A percentile compares a stretch with the other conserved stretches of the same genome.
Conservation (phyloP, 2,888 invertebrate species). For the Eumacrocentrus americanus region DNA sequence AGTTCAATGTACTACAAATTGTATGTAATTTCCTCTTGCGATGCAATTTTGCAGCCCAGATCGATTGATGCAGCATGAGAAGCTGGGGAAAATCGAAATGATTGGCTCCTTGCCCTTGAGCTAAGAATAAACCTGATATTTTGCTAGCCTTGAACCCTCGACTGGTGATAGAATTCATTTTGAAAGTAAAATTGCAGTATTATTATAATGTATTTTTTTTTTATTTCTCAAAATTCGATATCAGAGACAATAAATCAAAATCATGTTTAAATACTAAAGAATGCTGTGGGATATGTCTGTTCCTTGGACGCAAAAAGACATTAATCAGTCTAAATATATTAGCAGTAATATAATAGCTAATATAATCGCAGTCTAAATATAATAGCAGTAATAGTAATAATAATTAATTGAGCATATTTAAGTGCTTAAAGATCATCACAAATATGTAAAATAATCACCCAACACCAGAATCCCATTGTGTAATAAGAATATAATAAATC, state of each 20-base stretch:
- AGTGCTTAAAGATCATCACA: not conserved
- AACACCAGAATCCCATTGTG: slow-evolving; percentile 5
- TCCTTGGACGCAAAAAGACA: too few species aligned
- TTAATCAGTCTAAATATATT: too few species aligned
- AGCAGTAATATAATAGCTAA: not conserved
- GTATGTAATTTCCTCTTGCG: not conserved
- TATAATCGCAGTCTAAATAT: too few species aligned
- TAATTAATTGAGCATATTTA: slow-evolving; percentile 10
- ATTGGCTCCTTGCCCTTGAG: slow-evolving; percentile 5
- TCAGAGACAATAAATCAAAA: not conserved
- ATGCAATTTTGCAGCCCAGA: not conserved
- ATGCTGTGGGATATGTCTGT: slow-evolving; percentile 10
- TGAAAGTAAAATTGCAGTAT: not conserved
- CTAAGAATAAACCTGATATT: slow-evolving; percentile 11
- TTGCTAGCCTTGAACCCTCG: not conserved
- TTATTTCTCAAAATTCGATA: not conserved
- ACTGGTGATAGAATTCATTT: not conserved
- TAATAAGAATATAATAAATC: too few species aligned
- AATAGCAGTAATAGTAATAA: not conserved
- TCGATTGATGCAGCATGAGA: slow-evolving; percentile 5
- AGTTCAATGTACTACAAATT: too few species aligned
- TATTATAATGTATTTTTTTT: not conserved
- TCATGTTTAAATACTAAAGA: not conserved
- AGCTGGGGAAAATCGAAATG: not conserved
- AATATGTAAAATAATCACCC: not conserved